Conservation (phyloP, 2,888 invertebrate genomes). For the Drosophila neotestacea region DNA sequence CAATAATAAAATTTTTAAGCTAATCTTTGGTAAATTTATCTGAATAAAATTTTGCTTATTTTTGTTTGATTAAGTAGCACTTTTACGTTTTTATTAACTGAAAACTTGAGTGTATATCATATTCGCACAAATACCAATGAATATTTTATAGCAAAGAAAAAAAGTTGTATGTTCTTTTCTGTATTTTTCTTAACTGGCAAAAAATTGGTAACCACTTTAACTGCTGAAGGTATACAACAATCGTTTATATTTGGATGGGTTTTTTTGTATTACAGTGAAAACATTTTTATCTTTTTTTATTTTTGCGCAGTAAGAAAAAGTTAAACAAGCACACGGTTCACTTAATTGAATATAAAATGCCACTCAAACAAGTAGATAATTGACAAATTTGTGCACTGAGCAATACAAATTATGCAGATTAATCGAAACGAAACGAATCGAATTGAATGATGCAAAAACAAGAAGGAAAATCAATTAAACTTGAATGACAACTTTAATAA, state of each 20-base stretch:
- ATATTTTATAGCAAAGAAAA: background rate
- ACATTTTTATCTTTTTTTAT: constrained; percentile 28
- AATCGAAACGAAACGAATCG: constrained; percentile 1
- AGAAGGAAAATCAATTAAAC: constrained; percentile 5
- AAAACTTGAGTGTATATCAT: constrained; percentile 9
- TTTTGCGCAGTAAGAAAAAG: constrained; percentile 6
- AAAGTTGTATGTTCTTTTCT: background rate
- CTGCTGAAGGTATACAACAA: constrained; percentile 26
- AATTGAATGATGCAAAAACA: constrained; percentile 1
- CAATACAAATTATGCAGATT: constrained; percentile 25
- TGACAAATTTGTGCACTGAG: constrained; percentile 50
- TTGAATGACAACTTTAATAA: constrained; percentile 5
- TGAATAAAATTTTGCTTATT: background rate
- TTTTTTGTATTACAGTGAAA: constrained; percentile 17
- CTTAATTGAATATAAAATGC: constrained; percentile 56
- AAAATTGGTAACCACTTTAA: constrained; percentile 33
- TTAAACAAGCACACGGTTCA: constrained; percentile 34
- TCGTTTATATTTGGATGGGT: constrained; percentile 18
- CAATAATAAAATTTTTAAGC: too few relatives aligned
- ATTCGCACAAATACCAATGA: background rate
- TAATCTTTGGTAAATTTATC: too few relatives aligned
- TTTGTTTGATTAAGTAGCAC: too few relatives aligned
- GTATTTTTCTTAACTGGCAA: constrained; percentile 14
- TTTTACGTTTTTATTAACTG: background rate
- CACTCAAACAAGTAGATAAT: constrained; percentile 45